A percentile compares a stretch with the other conserved stretches of the same genome.
phyloP scores from a whole-genome alignment of 2,888 invertebrate genomes.

The Melanotus villosus region DNA sequence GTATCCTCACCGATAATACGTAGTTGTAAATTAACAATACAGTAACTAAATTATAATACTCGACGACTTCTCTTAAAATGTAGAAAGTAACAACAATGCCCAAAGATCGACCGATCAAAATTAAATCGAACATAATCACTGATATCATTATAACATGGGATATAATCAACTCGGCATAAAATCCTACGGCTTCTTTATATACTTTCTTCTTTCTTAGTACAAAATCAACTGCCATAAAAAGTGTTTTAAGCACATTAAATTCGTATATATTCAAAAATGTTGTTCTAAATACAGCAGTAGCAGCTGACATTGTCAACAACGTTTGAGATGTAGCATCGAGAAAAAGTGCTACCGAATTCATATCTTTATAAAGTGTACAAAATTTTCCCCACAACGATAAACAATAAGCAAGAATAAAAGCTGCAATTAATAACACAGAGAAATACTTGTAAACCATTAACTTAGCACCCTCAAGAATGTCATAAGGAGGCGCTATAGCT shows the following conservation, averaged over 20 bases:
- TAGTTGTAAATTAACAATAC: conserved; percentile 24
- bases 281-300: conserved; percentile 2
- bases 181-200: background rate
- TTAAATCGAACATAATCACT: background rate
- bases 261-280: background rate
- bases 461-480: background rate
- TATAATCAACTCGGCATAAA: background rate
- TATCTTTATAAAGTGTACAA: background rate
- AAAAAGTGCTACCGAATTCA: background rate
- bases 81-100: no score
- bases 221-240: background rate
- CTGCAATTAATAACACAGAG: background rate
- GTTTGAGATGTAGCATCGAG: background rate
- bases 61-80: conserved; percentile 4
- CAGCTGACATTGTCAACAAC: background rate
- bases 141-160: background rate
- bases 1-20: background rate
- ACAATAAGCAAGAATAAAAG: background rate
- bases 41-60: background rate
- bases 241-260: background rate
- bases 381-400: background rate
- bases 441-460: background rate
- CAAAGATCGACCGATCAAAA: background rate
- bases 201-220: background rate
- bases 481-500: background rate